phyloP scores from a whole-genome alignment of 1,140 invertebrate species.

The Drosophila tropicalis region DNA sequence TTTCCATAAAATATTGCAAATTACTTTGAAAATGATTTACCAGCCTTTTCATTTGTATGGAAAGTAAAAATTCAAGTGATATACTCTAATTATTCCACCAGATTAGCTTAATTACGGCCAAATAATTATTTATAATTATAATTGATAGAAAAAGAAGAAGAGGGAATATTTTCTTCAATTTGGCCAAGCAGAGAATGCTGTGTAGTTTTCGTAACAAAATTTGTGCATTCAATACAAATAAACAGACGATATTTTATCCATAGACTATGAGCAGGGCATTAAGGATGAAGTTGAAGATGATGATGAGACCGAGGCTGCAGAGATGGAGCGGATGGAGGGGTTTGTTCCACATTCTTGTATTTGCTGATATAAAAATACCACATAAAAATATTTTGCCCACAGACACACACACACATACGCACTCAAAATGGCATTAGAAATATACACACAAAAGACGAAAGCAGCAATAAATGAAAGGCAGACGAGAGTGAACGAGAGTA shows the following conservation, averaged over 20 bases:
- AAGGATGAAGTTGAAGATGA: not conserved
- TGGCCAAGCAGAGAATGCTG: not conserved
- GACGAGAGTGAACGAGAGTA: conserved; percentile 5
- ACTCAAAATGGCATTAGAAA: conserved; percentile 75
- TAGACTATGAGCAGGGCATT: conserved; percentile 4
- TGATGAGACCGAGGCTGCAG: not conserved
- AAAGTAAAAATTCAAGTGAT: not conserved
- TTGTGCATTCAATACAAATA: conserved; percentile 3
- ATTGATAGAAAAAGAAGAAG: not conserved
- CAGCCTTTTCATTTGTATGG: not conserved
- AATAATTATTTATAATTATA: too few relatives aligned
- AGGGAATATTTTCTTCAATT: not conserved
- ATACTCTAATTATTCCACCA: too few relatives aligned
- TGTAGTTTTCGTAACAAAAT: not conserved
- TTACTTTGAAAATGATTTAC: not conserved
- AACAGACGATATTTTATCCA: not conserved
- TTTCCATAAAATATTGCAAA: too few relatives aligned
- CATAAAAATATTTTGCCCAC: conserved; percentile 64
- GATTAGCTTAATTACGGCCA: too few relatives aligned
- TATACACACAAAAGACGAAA: conserved; percentile 49
- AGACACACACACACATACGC: conserved; percentile 42
- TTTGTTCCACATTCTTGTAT: conserved; percentile 31
- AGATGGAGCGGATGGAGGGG: not conserved
- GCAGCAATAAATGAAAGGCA: conserved; percentile 44
- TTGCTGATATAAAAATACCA: conserved; percentile 63